phyloP scores from a whole-genome alignment of 92 coral and sea anemone genomes.

The Bergia puertoricense region DNA sequence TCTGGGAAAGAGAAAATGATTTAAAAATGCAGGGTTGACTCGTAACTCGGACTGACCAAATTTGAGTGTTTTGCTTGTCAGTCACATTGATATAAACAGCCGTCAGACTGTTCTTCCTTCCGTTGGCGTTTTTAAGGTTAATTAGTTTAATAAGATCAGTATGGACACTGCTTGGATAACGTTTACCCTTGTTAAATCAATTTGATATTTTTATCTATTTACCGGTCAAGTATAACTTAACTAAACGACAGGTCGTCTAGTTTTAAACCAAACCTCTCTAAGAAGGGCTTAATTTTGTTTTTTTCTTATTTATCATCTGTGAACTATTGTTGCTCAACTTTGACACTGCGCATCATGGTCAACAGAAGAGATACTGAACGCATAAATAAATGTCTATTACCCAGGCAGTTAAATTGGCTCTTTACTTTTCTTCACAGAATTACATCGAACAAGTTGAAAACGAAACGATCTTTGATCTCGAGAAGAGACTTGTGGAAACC shows the following conservation, averaged over 20 bases:
- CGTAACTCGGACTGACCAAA: background rate
- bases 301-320: background rate
- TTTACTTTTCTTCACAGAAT: slow-evolving; percentile 55
- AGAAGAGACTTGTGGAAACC: slow-evolving; percentile 90
- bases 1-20: background rate
- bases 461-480: slow-evolving; percentile 96
- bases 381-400: background rate
- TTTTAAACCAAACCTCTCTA: background rate
- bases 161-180: background rate
- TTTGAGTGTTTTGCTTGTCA: no score
- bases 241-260: background rate
- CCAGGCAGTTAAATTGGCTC: background rate
- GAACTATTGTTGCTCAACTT: background rate
- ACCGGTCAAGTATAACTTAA: background rate
- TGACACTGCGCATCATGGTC: background rate
- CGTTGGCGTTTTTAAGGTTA: background rate
- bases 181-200: background rate
- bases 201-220: background rate
- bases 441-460: slow-evolving; percentile 96
- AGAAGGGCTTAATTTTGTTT: background rate
- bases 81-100: background rate
- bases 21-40: background rate
- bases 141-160: background rate
- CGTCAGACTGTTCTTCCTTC: background rate
- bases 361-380: background rate